A percentile compares a stretch with the other conserved stretches of the same genome.
phyloP scores from a whole-genome alignment of 2,888 invertebrate genomes.

The Clitarchus hookeri region DNA sequence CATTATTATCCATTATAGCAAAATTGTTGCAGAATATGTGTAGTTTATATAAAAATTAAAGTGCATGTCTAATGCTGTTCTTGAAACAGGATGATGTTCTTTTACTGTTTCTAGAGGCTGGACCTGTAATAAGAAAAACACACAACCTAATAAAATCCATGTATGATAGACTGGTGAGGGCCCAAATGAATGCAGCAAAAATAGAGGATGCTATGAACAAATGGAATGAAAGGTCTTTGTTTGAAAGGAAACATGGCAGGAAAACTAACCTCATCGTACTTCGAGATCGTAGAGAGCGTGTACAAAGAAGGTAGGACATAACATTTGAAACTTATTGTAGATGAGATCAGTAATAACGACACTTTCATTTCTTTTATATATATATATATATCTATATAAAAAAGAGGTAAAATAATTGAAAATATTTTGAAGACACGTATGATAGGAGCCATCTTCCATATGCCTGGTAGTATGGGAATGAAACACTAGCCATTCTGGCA shows the following conservation, averaged over 20 bases:
- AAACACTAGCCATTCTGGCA: too few relatives aligned
- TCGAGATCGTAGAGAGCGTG: slow-evolving; percentile 60
- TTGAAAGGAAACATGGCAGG: slow-evolving; percentile 71
- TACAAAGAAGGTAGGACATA: slow-evolving; percentile 50
- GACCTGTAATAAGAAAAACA: slow-evolving; percentile 61
- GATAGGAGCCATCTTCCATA: too few relatives aligned
- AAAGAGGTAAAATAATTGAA: too few relatives aligned
- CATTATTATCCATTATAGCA: too few relatives aligned
- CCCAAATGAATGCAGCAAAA: slow-evolving; percentile 67
- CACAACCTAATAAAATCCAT: slow-evolving; percentile 71
- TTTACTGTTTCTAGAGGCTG: slow-evolving; percentile 28
- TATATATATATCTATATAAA: too few relatives aligned
- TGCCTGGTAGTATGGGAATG: too few relatives aligned
- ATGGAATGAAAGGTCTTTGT: slow-evolving; percentile 78
- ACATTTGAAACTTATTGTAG: background rate
- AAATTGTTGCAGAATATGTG: too few relatives aligned
- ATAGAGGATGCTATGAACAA: slow-evolving; percentile 63
- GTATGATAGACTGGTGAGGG: slow-evolving; percentile 68
- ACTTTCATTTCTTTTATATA: too few relatives aligned
- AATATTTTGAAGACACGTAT: too few relatives aligned
- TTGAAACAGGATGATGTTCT: background rate
- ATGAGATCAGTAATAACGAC: background rate
- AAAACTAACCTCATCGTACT: slow-evolving; percentile 63
- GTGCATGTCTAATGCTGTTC: background rate
- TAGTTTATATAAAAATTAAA: too few relatives aligned